Evolutionary conservation across 2,113 vertebrate species (phyloP).

Genomic region (Zapornia atra): DNA sequence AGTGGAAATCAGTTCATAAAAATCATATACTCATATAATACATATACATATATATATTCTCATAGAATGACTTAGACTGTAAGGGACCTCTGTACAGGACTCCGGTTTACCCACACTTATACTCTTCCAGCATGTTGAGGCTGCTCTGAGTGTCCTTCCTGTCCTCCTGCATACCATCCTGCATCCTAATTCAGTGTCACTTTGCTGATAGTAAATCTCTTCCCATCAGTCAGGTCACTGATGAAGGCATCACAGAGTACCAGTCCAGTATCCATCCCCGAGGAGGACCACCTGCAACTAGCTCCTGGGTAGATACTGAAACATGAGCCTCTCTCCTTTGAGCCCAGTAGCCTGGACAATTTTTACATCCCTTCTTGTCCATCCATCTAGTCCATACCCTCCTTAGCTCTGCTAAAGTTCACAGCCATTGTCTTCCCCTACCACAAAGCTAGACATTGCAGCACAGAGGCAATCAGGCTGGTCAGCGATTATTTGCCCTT

Average conservation of each 20-base stretch:
- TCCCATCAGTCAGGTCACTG: background rate
- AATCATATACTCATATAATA: background rate
- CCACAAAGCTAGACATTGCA: background rate
- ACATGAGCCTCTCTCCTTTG: background rate
- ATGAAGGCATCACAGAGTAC: background rate
- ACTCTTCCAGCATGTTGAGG: background rate
- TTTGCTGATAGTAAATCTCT: background rate
- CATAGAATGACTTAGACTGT: background rate
- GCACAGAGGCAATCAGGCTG: background rate
- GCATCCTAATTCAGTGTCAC: background rate
- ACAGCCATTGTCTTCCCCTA: accelerated
- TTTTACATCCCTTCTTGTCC: background rate
- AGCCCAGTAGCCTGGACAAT: background rate
- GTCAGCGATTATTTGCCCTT: background rate
- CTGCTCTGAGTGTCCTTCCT: background rate
- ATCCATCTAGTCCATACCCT: background rate
- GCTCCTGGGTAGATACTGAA: background rate
- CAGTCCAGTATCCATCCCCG: accelerated
- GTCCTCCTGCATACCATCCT: background rate
- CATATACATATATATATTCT: too few relatives aligned
- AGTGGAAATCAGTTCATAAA: background rate
- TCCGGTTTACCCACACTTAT: background rate
- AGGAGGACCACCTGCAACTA: accelerated
- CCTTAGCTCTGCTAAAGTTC: background rate
- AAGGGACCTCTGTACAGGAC: background rate